Conservation (phyloP, 2,888 invertebrate species). For the Tribolium freemani region DNA sequence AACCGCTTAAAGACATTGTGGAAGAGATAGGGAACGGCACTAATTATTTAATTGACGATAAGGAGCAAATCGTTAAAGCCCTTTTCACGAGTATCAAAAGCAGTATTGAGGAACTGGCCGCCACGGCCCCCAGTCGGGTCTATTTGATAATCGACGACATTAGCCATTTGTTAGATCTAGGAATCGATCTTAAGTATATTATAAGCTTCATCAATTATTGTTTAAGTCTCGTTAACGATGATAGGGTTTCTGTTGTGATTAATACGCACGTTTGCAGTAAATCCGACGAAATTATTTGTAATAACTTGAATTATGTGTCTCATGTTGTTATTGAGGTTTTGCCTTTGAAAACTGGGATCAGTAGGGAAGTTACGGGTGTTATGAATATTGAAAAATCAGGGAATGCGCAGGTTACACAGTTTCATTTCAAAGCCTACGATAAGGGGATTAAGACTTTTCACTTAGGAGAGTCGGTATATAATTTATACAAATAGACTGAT, state of each 20-base stretch:
- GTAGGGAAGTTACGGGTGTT: constrained; percentile 80
- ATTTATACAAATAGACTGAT: constrained; percentile 56
- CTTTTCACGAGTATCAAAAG: constrained; percentile 69
- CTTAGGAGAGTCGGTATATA: constrained; percentile 72
- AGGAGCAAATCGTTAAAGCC: constrained; percentile 64
- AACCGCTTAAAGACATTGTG: constrained; percentile 70
- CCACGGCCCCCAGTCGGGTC: constrained; percentile 48
- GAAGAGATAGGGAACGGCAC: constrained; percentile 63
- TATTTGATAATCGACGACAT: constrained; percentile 80
- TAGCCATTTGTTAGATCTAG: constrained; percentile 79
- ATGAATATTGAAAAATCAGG: constrained; percentile 71
- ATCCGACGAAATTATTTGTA: constrained; percentile 73
- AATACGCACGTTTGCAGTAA: constrained; percentile 74
- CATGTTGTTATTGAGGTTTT: constrained; percentile 76
- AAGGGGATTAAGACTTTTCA: constrained; percentile 81
- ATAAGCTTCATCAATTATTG: constrained; percentile 70
- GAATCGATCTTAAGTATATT: constrained; percentile 70
- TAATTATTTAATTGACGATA: constrained; percentile 54
- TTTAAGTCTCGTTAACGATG: constrained; percentile 64
- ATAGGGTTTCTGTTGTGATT: constrained; percentile 70
- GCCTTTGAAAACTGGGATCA: constrained; percentile 79
- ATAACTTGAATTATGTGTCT: constrained; percentile 75
- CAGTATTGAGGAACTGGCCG: constrained; percentile 45
- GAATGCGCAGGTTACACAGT: constrained; percentile 70
- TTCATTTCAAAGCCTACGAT: constrained; percentile 81